Conservation (phyloP, 2,888 invertebrate genomes). For the Diadegma fenestrale region DNA sequence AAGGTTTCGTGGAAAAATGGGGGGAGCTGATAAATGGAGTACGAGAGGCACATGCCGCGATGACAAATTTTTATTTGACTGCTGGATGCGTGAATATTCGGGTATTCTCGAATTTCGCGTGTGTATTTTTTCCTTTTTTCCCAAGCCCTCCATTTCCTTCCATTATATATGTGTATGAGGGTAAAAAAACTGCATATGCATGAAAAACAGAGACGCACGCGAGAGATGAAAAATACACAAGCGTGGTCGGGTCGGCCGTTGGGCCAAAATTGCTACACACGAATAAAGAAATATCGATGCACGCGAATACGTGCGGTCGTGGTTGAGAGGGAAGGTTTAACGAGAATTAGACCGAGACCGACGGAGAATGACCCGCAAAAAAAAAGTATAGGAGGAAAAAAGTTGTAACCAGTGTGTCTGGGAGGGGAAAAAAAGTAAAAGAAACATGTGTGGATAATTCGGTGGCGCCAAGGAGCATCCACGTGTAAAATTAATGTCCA, state of each 20-base stretch:
- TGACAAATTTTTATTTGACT: slow-evolving; percentile 33
- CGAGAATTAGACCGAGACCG: slow-evolving; percentile 36
- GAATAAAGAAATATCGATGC: slow-evolving; percentile 26
- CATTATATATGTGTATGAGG: background rate
- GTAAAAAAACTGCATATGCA: background rate
- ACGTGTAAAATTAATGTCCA: slow-evolving; percentile 12
- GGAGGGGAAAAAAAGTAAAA: slow-evolving; percentile 10
- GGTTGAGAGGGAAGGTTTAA: slow-evolving; percentile 12
- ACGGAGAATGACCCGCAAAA: slow-evolving; percentile 21
- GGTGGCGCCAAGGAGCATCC: slow-evolving; percentile 8
- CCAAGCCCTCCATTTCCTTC: background rate
- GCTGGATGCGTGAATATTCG: background rate
- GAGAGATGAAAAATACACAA: background rate
- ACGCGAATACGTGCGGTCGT: slow-evolving; percentile 10
- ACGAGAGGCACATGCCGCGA: slow-evolving; percentile 10
- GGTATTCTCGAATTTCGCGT: slow-evolving; percentile 2
- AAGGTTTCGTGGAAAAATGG: background rate
- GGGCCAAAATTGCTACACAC: slow-evolving; percentile 20
- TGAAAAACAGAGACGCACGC: background rate
- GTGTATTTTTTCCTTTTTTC: background rate
- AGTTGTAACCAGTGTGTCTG: background rate
- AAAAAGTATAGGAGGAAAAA: background rate
- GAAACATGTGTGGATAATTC: background rate
- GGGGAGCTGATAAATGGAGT: background rate
- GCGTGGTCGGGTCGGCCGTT: background rate